phyloP scores from a whole-genome alignment of 2,888 invertebrate species.

The Hybos culiciformis region DNA sequence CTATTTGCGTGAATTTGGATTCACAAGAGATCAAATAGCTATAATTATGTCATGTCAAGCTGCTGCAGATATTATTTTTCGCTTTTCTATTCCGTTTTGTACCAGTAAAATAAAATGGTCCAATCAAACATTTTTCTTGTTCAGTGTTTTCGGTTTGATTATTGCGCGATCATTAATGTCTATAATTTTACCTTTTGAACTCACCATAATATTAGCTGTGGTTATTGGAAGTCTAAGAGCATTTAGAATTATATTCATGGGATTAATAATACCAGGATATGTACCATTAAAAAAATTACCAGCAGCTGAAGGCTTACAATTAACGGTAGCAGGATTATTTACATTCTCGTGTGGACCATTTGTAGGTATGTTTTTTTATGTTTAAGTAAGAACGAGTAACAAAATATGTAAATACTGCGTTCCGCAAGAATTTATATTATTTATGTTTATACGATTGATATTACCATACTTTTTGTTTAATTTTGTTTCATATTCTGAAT shows the following conservation, averaged over 20 bases:
- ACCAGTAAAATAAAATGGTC: constrained; percentile 55
- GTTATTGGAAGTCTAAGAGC: constrained; percentile 59
- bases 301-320: constrained; percentile 55
- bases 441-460: too few species aligned
- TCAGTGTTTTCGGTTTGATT: constrained; percentile 48
- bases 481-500: too few species aligned
- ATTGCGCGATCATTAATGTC: constrained; percentile 45
- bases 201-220: constrained; percentile 43
- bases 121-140: constrained; percentile 51
- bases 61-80: constrained; percentile 48
- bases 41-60: constrained; percentile 55
- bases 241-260: constrained; percentile 57
- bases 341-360: constrained; percentile 48
- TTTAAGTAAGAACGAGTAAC: too few species aligned
- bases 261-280: constrained; percentile 55
- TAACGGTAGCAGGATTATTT: constrained; percentile 49
- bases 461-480: too few species aligned
- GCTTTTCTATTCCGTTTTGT: constrained; percentile 53
- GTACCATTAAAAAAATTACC: constrained; percentile 55
- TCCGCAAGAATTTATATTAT: too few species aligned
- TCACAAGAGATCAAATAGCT: constrained; percentile 43
- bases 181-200: constrained; percentile 37
- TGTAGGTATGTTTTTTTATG: constrained; percentile 45
- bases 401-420: too few species aligned
- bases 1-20: constrained; percentile 51